Base-by-base conservation (phyloP, 2,797 vertebrate genomes). In the Gymnothorax javanicus region DNA sequence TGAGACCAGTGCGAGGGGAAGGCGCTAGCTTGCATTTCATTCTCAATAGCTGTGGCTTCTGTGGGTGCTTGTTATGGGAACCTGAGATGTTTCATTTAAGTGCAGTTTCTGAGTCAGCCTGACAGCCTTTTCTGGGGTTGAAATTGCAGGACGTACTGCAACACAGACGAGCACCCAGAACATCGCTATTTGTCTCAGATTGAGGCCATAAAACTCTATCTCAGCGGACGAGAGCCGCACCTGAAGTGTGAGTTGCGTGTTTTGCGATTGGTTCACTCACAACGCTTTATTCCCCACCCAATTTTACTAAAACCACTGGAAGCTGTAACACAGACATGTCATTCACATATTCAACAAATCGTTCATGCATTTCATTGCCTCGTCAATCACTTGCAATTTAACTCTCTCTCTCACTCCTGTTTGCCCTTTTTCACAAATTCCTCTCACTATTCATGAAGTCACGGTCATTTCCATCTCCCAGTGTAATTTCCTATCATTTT, bases 171-270 rank as follows among this genome's bases (percentile, higher is more conserved):
- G 59, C 96, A 98, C 91, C 97, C 97, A 0, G 97, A 98, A 33
- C 98, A 99, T 88, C 97, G 96, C 3, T 97, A 98, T 91, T 95
- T 99, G 91, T 95, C 97, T 89, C 98, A 99, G 89, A 94, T 98
- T 56, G 97, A 99, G 88, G 98, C 98, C 1, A 99, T 99, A 90
- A 99, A 97, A 94, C 96, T 97, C 86, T 98, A 98, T 95, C 97
- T 99, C 92, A 96, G 93, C 87, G 97, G 98, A 92, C 97, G 97
- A 88, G 97, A 98, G 91, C 97, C 97, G 57, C 95, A 97, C 89
- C 94, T 99, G 1, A 96, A 98, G 87, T 99, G 98, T 98, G 90
- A 96, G 98, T 97, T 85, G 86, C 27, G 23, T 20, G 50, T 71
- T 43, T 67, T n/a, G 2, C 25, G 50, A 58, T 83, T 83, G n/a